Evolutionary conservation across 2,888 invertebrate species (phyloP), one percentile per base, ranked within the genome.

Genomic region (Cremastinae sp.): DNA sequence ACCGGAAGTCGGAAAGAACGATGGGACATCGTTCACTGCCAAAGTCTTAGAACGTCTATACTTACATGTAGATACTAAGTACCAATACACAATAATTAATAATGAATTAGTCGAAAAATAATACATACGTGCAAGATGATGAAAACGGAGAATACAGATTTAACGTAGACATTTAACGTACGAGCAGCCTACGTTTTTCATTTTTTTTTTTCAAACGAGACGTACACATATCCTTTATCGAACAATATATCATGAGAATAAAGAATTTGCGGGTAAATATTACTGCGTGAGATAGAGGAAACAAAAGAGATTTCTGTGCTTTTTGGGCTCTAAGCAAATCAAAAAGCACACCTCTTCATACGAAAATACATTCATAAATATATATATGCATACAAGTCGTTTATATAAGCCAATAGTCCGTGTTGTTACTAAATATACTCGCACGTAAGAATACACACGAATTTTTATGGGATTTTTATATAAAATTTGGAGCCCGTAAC

Each of bases 21-120:
- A 85, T 87, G 85, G 86, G 87, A 84, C 84, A 84, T 87, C 84
- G 84, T 84, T 87, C 89, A 89, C 89, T 89, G 89, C 89, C 90
- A 88, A 89, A 89, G 89, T 88, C 87, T 89, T 89, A 88, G 89
- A 87, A 86, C 88, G 86, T 89, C 86, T 89, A 89, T 88, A 86
- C 85, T 87, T 87, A 84, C 84, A 85, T 84, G 83, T 84, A 80
- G 71, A 79, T 82, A 82, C 74, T 70, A 79, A 78, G 72, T 75
- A 75, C 68, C 41, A 22, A 58, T 68, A 78, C 75, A 70, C 51
- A 73, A 41, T n/a, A 69, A 75, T 75, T 77, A 73, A 71, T 59
- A 65, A 74, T 70, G 47, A 7, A 18, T 58, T 66, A 28, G 70
- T 75, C 49, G 51, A 71, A 72, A 64, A 75, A 41, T n/a, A n/a